phyloP scores from a whole-genome alignment of 2,797 vertebrate genomes.

The Novumbra hubbsi region DNA sequence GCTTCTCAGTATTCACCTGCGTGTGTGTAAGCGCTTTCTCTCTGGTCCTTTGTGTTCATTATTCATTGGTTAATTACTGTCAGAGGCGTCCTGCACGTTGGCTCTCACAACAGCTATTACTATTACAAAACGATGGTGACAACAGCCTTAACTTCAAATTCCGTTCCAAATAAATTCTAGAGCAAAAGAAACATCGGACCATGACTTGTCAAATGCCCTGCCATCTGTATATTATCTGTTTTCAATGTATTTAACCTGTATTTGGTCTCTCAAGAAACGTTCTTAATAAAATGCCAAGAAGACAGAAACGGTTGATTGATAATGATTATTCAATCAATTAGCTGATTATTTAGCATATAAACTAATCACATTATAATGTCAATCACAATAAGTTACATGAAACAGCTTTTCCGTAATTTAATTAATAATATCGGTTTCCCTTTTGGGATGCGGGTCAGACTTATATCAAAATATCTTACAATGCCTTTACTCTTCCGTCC shows the following conservation, averaged over 20 bases:
- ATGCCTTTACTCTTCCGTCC: neutral
- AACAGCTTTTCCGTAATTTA: neutral
- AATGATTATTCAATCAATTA: neutral
- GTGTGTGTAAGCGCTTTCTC: conserved; percentile 44
- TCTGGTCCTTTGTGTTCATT: conserved; percentile 62
- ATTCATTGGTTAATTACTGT: conserved; percentile 72
- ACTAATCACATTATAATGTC: neutral
- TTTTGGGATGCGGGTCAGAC: neutral
- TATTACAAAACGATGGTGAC: conserved; percentile 29
- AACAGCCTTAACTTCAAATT: neutral
- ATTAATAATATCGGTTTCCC: neutral
- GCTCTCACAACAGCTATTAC: conserved; percentile 47
- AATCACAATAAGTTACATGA: neutral
- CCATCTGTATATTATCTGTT: neutral
- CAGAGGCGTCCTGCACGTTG: conserved; percentile 58
- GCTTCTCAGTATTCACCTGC: conserved; percentile 43
- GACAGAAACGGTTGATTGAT: neutral
- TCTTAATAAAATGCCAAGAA: neutral
- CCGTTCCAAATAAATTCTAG: neutral
- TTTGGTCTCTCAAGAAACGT: neutral
- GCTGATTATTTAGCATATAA: neutral
- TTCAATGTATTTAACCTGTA: neutral
- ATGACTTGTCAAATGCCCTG: neutral
- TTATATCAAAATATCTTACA: neutral
- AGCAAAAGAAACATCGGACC: neutral